Evolutionary conservation across 1,140 invertebrate genomes (phyloP).

Genomic region (Aethina tumida): DNA sequence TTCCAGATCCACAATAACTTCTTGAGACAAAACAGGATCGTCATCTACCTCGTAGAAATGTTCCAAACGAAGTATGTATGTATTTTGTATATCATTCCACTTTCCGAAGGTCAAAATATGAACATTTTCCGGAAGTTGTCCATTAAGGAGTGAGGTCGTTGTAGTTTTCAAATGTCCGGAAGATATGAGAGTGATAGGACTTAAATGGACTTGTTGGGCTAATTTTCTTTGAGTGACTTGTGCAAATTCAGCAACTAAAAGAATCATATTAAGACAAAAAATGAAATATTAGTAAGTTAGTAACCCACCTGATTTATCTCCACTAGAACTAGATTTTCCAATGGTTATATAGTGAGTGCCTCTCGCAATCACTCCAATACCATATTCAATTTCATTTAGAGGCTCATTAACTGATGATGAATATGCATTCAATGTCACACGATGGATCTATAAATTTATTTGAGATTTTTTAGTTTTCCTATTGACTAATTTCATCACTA

Average conservation of each 20-base stretch:
- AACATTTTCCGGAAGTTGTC: conserved; percentile 72
- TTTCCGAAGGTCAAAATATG: conserved; percentile 84
- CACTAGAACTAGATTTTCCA: conserved; percentile 16
- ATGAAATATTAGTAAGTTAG: too few relatives aligned
- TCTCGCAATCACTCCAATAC: conserved; percentile 57
- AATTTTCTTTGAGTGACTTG: too few relatives aligned
- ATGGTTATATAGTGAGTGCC: conserved; percentile 50
- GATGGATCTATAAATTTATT: conserved; percentile 53
- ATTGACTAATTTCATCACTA: too few relatives aligned
- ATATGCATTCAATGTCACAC: conserved; percentile 79
- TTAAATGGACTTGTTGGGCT: too few relatives aligned
- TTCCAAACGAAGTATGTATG: conserved; percentile 72
- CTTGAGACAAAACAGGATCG: conserved; percentile 45
- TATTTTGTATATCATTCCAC: conserved; percentile 49
- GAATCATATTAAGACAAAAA: too few relatives aligned
- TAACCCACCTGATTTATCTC: too few relatives aligned
- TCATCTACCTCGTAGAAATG: conserved; percentile 74
- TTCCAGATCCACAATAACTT: conserved; percentile 45
- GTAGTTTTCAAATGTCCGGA: too few relatives aligned
- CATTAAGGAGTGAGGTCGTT: too few relatives aligned
- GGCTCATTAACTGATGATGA: conserved; percentile 85
- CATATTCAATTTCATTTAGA: conserved; percentile 62
- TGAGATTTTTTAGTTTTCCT: too few relatives aligned
- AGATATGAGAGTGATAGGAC: too few relatives aligned
- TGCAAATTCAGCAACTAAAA: too few relatives aligned